Percentiles rank a stretch among this genome's conserved stretches.
Conservation (phyloP, 92 coral and sea anemone genomes). For the Umimayanthus chanpuru region DNA sequence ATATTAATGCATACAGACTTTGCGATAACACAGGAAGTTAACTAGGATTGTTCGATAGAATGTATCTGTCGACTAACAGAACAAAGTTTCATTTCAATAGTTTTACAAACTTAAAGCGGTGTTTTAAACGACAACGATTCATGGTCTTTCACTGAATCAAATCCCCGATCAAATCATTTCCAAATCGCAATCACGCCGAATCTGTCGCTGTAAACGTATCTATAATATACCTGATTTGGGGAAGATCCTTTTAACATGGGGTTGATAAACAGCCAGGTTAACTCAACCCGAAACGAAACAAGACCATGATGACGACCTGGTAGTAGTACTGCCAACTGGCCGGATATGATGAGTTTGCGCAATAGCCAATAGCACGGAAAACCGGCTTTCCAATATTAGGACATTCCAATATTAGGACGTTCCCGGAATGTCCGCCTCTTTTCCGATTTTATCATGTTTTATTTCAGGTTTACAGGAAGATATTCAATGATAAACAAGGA, state of each 20-base stretch:
- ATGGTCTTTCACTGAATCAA: neutral
- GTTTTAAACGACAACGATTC: neutral
- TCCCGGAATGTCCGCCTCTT: neutral
- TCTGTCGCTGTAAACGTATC: neutral
- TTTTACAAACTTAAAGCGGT: no score
- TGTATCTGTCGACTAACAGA: no score
- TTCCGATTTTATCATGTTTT: neutral
- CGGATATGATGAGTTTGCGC: constrained; percentile 14
- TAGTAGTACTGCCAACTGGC: no score
- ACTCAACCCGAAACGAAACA: neutral
- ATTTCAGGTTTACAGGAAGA: no score
- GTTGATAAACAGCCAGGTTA: neutral
- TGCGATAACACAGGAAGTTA: no score
- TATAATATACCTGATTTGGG: neutral
- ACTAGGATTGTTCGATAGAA: no score
- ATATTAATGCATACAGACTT: no score
- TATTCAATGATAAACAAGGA: neutral
- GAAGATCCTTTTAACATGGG: neutral
- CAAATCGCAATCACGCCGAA: no score
- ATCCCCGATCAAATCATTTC: no score
- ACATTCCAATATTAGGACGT: no score
- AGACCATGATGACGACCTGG: neutral
- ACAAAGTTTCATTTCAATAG: no score
- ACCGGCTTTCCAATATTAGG: neutral
- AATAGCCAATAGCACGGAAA: no score